Evolutionary conservation across 1,140 invertebrate genomes (phyloP), one percentile per base, ranked within the genome.

Genomic region (Aleiodes sp.): DNA sequence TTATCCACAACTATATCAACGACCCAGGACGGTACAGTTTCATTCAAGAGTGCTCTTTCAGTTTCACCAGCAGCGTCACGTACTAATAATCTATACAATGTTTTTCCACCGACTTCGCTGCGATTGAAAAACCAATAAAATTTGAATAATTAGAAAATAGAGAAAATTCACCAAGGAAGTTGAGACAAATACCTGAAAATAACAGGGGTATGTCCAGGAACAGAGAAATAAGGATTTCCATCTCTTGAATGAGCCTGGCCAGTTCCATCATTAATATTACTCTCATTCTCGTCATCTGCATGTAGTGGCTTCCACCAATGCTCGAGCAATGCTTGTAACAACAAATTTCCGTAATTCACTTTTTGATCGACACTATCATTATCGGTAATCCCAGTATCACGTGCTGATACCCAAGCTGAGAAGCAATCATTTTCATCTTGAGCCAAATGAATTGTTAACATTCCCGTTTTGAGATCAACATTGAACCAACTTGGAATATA

Each of bases 401-500:
- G 96, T 0, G 95, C 94, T 57, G 97, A 98, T 1, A 99, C 96
- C 98, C 98, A 99, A 2, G 98, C 97, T 31, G 96, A 93, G 79
- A 99, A 96, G 83, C 97, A 99, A 80, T 99, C 98, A 1, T 94
- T 94, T 87, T 99, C 98, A 82, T 99, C 98, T 85, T 96, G 94
- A 0, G 94, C 94, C 73, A 99, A 88, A 81, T 99, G 97, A 80
- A 99, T 97, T 4, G 97, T 98, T 70, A 99, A 86, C 93, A 99
- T 96, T 68, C 98, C 98, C 70, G 97, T 99, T 88, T 99, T 99
- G 4, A 99, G 89, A 88, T 99, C 98, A 61, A 99, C 96, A 78
- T 95, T 98, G 84, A 99, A 99, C 98, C 98, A 99, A 87, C 96
- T 98, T 41, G 98, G 98, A 76, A 99, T 96, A 87, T 94, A 98